Evolutionary conservation across 2,113 vertebrate genomes (phyloP).

Genomic region (Tonatia bakeri): DNA sequence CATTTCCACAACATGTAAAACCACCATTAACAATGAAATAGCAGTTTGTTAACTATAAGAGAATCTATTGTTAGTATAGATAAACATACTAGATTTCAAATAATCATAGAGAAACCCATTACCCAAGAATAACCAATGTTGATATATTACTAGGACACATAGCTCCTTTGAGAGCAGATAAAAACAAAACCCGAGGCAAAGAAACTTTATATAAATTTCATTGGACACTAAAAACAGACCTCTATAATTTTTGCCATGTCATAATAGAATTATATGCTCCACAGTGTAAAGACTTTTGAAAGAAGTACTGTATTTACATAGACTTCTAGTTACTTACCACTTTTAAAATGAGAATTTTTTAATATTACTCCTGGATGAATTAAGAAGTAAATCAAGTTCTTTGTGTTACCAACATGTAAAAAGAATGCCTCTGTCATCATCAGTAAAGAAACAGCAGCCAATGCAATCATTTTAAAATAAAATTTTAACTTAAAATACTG

Average conservation of each 20-base stretch:
- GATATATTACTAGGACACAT: neutral
- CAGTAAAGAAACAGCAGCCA: constrained; percentile 14
- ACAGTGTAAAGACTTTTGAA: constrained; percentile 29
- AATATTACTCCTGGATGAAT: constrained; percentile 30
- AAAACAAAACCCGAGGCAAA: constrained; percentile 38
- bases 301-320: constrained; percentile 39
- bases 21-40: constrained; percentile 46
- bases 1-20: constrained; percentile 69
- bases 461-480: constrained; percentile 22
- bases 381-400: constrained; percentile 32
- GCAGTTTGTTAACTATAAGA: constrained; percentile 32
- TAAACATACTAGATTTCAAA: constrained; percentile 47
- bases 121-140: constrained; percentile 54
- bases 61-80: constrained; percentile 50
- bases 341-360: constrained; percentile 56
- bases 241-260: neutral
- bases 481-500: neutral
- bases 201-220: constrained; percentile 14
- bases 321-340: constrained; percentile 71
- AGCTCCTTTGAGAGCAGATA: constrained; percentile 19
- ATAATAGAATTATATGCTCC: constrained; percentile 35
- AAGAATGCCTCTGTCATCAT: constrained; percentile 4
- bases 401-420: constrained; percentile 30
- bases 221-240: neutral
- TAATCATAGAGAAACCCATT: constrained; percentile 41